These are phyloP conservation scores for Halictus quadricinctus DNA, from an alignment of 2,888 invertebrate species.

Conservation along the genomic window DNA sequence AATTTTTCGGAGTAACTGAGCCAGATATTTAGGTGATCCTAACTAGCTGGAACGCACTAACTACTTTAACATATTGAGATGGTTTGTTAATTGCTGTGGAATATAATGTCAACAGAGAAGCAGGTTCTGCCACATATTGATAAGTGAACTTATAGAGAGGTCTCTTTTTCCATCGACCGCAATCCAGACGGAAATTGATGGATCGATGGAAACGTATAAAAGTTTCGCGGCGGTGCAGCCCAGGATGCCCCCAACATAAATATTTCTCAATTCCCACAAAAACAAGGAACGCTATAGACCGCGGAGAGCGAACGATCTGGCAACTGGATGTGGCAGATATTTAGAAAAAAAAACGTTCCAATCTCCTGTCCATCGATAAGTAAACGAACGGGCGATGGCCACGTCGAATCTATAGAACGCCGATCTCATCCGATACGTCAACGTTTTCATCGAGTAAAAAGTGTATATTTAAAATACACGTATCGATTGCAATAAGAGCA, in stretches of 20 bases:
- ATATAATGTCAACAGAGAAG: neutral
- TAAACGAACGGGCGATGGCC: slow-evolving; percentile 15
- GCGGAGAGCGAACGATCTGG: slow-evolving; percentile 24
- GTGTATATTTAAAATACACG: slow-evolving; percentile 1
- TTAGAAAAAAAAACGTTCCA: slow-evolving; percentile 33
- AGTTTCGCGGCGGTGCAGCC: neutral
- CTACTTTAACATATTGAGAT: neutral
- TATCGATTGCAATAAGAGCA: neutral
- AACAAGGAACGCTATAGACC: slow-evolving; percentile 13
- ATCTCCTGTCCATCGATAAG: slow-evolving; percentile 40
- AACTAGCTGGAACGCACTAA: no score
- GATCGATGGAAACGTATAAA: slow-evolving; percentile 22
- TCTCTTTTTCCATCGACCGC: slow-evolving; percentile 3
- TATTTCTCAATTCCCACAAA: slow-evolving; percentile 6
- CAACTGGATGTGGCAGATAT: slow-evolving; percentile 23
- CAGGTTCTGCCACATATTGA: neutral
- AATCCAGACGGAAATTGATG: slow-evolving; percentile 11
- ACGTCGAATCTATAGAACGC: neutral
- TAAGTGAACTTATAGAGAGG: slow-evolving; percentile 16
- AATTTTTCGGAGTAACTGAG: neutral
- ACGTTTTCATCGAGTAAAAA: slow-evolving; percentile 12
- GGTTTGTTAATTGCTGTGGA: neutral
- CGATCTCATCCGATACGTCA: slow-evolving; percentile 6
- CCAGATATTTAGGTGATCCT: neutral
- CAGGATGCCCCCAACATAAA: neutral